Base-by-base conservation (phyloP, 2,113 vertebrate species). In the Caranx melampygus region DNA sequence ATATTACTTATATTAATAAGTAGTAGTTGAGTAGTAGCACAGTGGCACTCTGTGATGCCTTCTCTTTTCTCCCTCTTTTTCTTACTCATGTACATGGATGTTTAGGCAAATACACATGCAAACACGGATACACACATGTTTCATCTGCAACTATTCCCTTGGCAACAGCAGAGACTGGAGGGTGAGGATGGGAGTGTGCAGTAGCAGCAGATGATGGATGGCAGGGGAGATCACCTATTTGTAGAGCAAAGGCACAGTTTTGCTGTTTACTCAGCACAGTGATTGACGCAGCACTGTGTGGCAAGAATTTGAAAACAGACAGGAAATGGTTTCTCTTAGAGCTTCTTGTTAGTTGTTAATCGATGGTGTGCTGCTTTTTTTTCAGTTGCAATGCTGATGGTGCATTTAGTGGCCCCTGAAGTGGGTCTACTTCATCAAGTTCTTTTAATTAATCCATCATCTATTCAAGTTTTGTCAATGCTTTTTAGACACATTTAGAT, bases 171-270 rank as follows among this genome's bases (percentile, higher is more conserved):
- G 55, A 63, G 71, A 66, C 67, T 60, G 57, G 60, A 72, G 81
- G 67, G 68, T 40, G 51, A 8, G 62, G 59, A 79, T 82, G 87
- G 52, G 75, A 72, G 35, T 62, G 75, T 63, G 57, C 37, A 31
- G 68, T 76, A 68, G 40, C 71, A 75, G 79, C 70, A 71, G 81
- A 91, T 92, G 91, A 93, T 91, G 86, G 88, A 90, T 94, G 83
- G 79, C 16, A 72, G 66, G 76, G 85, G 73, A 83, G 84, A 87
- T 92, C 88, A 89, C 89, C 87, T 92, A 88, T 92, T 92, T 92
- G 87, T 89, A 79, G 81, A 86, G 90, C 78, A 82, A 87, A 81
- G 73, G 69, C 87, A 83, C 78, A 81, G 78, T 80, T 86, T 83
- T 81, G 72, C 89, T 72, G 73, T 77, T 81, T 79, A 63, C 73